Percentiles rank a stretch among this genome's conserved stretches.
Conservation (phyloP, 1,140 invertebrate species). For the Platyura marginata region DNA sequence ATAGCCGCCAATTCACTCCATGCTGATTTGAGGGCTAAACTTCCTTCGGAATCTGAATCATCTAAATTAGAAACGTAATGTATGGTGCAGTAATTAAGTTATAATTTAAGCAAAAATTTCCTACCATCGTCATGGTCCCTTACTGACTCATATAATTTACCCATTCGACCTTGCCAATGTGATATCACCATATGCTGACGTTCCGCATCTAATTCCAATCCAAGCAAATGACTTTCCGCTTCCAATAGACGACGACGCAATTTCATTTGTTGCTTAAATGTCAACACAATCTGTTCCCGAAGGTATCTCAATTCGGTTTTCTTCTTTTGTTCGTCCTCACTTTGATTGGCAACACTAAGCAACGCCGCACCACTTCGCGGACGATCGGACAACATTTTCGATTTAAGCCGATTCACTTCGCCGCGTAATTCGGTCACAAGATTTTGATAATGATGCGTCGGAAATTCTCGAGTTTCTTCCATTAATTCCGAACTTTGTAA, state of each 20-base stretch:
- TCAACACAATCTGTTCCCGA: constrained; percentile 64
- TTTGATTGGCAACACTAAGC: constrained; percentile 7
- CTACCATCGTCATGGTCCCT: constrained; percentile 16
- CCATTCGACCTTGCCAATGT: constrained; percentile 67
- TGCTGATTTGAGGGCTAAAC: constrained; percentile 60
- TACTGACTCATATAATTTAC: constrained; percentile 38
- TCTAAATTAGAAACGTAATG: not conserved
- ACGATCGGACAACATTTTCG: constrained; percentile 56
- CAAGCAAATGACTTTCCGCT: constrained; percentile 64
- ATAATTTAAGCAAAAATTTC: not conserved
- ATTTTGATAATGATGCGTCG: constrained; percentile 49
- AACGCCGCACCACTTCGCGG: constrained; percentile 27
- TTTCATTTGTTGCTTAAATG: constrained; percentile 83
- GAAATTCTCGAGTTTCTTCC: constrained; percentile 18
- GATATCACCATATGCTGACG: constrained; percentile 70
- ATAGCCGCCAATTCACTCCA: constrained; percentile 69
- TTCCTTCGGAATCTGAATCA: constrained; percentile 35
- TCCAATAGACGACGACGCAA: constrained; percentile 67
- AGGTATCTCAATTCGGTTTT: constrained; percentile 47
- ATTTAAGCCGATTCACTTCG: constrained; percentile 64
- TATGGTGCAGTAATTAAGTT: not conserved
- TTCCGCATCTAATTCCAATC: constrained; percentile 67
- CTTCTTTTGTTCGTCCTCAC: constrained; percentile 22
- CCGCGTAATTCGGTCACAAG: constrained; percentile 66
- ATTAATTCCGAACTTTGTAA: constrained; percentile 22